Evolutionary conservation across 2,888 invertebrate genomes (phyloP), one percentile per base, ranked within the genome.

Genomic region (Isotomurus palustris): DNA sequence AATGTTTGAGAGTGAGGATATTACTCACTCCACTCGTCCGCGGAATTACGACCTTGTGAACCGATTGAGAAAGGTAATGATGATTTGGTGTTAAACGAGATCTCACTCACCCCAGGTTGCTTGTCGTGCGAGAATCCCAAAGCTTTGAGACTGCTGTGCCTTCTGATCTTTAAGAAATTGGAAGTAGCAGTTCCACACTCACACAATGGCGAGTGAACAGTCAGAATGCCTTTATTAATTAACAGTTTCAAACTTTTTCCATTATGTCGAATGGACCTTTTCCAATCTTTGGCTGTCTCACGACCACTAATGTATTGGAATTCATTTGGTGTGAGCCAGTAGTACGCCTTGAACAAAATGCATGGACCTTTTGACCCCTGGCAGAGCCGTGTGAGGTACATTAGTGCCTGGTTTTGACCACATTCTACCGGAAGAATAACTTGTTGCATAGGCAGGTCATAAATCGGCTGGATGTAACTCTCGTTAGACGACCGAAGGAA

Each of bases 291-390:
- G 49, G 78, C 78, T 35, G 76, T 76, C 68, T 78, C 76, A 45
- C 78, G 66, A n/a, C 78, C 77, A 70, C 78, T 76, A 36, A 78
- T 73, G 53, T 73, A 73, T 69, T 78, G 78, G 64, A 78, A 78
- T 70, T 78, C 77, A 71, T 78, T 78, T 3, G 78, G 78, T 2
- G 78, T 78, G 41, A 77, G 71, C 76, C 77, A 78, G 35, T 72
- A 69, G 25, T 73, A 73, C 3, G 54, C 53, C 55, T 75, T 72
- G 65, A 73, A 76, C 14, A 73, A 66, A 54, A 78, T 76, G 66
- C 77, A 78, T n/a, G 75, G 74, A n/a, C 78, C 77, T 67, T 76
- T 77, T 4, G 55, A 57, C 14, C 78, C 78, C 64, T 76, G 75
- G 66, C 75, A 76, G 45, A 77, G 71, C 52, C 72, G 71, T 17